phyloP scores from a whole-genome alignment of 1,140 invertebrate genomes.

The Formica selysi region DNA sequence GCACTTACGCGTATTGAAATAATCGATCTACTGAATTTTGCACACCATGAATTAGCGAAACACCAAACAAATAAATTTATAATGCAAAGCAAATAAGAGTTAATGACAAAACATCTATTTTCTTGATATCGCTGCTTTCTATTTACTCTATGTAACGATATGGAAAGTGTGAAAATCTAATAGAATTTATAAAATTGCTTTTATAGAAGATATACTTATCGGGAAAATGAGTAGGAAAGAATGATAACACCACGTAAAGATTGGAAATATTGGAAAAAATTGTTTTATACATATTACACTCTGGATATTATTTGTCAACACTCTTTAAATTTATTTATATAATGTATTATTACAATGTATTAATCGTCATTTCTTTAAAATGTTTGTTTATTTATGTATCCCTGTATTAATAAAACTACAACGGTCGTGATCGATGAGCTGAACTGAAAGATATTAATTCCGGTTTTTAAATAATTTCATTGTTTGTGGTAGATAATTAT shows the following conservation, averaged over 20 bases:
- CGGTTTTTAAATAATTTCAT: background rate
- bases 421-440: background rate
- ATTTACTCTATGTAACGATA: background rate
- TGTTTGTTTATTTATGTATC: background rate
- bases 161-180: background rate
- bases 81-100: background rate
- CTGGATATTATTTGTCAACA: too few species aligned
- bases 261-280: too few species aligned
- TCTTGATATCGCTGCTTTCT: background rate
- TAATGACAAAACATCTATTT: background rate
- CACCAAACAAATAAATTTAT: background rate
- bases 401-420: constrained; percentile 23
- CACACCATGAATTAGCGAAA: background rate
- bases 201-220: background rate
- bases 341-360: too few species aligned
- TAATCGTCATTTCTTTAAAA: too few species aligned
- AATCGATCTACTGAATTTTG: constrained; percentile 42
- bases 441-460: constrained; percentile 7
- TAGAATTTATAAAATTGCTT: background rate
- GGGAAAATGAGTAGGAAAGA: background rate
- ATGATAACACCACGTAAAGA: background rate
- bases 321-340: too few species aligned
- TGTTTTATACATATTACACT: too few species aligned
- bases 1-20: constrained; percentile 16
- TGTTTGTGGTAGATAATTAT: constrained; percentile 3